Conservation (phyloP, 1,140 invertebrate species). For the Pogonognathellus flavescens region DNA sequence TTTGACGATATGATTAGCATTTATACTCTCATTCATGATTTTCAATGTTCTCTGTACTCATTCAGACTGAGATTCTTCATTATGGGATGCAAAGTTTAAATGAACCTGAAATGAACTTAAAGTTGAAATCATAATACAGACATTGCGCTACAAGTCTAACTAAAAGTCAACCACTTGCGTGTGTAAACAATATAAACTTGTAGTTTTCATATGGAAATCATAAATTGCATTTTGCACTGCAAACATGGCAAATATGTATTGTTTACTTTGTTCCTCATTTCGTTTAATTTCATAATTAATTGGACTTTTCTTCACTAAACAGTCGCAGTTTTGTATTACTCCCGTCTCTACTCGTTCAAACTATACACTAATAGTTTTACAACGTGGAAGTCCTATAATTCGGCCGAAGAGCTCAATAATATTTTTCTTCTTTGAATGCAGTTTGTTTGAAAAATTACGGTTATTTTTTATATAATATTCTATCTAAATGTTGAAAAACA, state of each 20-base stretch:
- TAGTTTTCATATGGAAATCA: no score
- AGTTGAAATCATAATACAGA: neutral
- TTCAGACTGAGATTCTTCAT: constrained; percentile 33
- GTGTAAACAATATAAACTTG: no score
- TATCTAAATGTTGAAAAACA: neutral
- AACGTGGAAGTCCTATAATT: constrained; percentile 17
- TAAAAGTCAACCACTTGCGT: neutral
- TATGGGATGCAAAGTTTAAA: constrained; percentile 29
- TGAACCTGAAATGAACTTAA: constrained; percentile 31
- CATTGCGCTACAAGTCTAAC: neutral
- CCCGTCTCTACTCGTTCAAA: neutral
- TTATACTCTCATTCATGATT: neutral
- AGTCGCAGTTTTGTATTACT: constrained; percentile 1
- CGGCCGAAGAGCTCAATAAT: neutral
- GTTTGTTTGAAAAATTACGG: neutral
- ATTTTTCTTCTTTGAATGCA: neutral
- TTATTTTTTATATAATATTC: neutral
- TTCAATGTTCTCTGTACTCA: neutral
- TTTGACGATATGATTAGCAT: neutral
- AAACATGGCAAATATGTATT: neutral
- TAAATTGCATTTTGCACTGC: no score
- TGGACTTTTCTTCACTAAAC: constrained; percentile 15
- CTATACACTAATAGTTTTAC: neutral
- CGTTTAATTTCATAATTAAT: neutral
- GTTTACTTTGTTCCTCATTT: neutral